These are phyloP conservation scores for Phortica magna DNA, from an alignment of 2,888 invertebrate genomes.

Conservation along the genomic window DNA sequence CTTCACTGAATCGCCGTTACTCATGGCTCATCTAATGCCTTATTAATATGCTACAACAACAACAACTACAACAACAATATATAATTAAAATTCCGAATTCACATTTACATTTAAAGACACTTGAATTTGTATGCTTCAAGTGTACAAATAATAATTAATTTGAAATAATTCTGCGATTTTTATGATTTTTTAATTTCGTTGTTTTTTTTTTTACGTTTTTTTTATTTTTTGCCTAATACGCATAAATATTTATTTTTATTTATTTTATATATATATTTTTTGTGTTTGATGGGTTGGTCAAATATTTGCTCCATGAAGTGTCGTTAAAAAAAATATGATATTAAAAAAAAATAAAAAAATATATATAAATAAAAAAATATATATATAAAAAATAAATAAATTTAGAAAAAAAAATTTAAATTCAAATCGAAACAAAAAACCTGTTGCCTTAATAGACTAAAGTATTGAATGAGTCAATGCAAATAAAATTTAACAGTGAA, in stretches of 20 bases:
- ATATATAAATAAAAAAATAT: too few relatives aligned
- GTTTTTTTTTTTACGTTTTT: neutral
- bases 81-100: neutral
- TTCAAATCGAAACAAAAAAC: too few relatives aligned
- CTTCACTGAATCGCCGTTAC: neutral
- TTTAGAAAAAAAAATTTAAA: too few relatives aligned
- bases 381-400: too few relatives aligned
- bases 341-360: too few relatives aligned
- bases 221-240: neutral
- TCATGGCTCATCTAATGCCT: neutral
- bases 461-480: too few relatives aligned
- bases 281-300: neutral
- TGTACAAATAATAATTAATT: neutral
- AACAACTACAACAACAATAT: neutral
- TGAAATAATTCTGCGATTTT: conserved; percentile 9
- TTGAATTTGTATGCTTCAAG: neutral
- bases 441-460: too few relatives aligned
- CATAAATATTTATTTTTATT: neutral
- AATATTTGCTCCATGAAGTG: neutral
- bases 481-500: neutral
- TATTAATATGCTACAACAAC: neutral
- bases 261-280: too few relatives aligned
- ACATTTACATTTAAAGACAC: neutral
- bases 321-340: too few relatives aligned
- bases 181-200: conserved; percentile 3